Base-by-base conservation (phyloP, 2,113 vertebrate genomes). In the Gasterosteus nipponicus region DNA sequence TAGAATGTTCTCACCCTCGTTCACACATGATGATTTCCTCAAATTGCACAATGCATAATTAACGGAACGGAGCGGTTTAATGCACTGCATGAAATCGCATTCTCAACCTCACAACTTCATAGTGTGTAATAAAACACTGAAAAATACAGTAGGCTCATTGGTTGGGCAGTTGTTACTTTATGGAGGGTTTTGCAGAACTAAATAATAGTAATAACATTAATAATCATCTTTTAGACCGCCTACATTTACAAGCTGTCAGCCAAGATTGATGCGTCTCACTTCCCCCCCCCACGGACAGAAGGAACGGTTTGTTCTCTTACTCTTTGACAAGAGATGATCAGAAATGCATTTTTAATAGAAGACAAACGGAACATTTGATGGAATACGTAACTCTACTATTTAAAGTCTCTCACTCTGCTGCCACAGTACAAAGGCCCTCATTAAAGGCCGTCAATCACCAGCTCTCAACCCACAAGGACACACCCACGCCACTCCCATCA, bases 381-480 rank as follows among this genome's bases (percentile, higher is more conserved):
- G 38, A 77, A 76, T 29, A 61, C 35, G 58, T 61, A 46, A 35
- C 74, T 74, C 42, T 44, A 8, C 61, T 26, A 18, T 81, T 69
- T 72, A 77, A 87, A 80, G 18, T 9, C 2, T 0, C 19, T 73
- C 56, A 74, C n/a, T 39, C 47, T 19, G 19, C 58, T 69, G 79
- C 68, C 41, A 62, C 10, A n/a, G 42, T 41, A 74, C 53, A 76
- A 88, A 86, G 56, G 63, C 35, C 49, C 39, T 72, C 41, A 59
- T 54, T 70, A 49, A 66, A 47, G 38, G 62, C 51, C 71, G 77
- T 87, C 74, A 89, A 72, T 89, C 83, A 84, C 33, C 80, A 19
- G 46, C 58, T 56, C 39, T 15, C 51, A 62, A 59, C 69, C 47
- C 46, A 66, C 46, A 53, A 49, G 56, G 69, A 80, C 67, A 85